Evolutionary conservation across 2,113 vertebrate species (phyloP), one percentile per base, ranked within the genome.

Genomic region (Spheniscus mendiculus): DNA sequence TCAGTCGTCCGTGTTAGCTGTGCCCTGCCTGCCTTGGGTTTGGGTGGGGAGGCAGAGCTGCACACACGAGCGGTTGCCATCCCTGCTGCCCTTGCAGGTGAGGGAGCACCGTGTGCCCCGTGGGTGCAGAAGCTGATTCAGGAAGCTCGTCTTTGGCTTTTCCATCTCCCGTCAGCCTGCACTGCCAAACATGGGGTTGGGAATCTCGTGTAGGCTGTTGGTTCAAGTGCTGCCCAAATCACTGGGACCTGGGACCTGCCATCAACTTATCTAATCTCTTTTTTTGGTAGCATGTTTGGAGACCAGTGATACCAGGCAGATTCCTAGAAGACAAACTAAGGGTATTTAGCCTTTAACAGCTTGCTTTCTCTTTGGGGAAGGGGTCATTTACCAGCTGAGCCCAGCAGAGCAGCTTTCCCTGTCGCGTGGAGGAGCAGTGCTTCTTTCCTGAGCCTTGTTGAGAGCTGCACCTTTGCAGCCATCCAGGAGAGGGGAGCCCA

Each of bases 401-500:
- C 61, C 38, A 49, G 44, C 47, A n/a, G 71, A 77, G 36, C 29
- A 65, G 29, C 58, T 79, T 83, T 61, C 15, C 58, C 36, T 63
- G 47, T 26, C 1, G 6, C 21, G 59, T 5, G 62, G 52, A 88
- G 73, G 25, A 88, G 72, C 32, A 6, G 59, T 10, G 42, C 62
- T 10, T 34, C 62, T 71, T 49, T 30, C 3, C 45, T 21, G 40
- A 85, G 73, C 69, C 27, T 73, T 30, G 47, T 12, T 5, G 45
- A 47, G 73, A 91, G 93, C 89, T 97, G 96, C 97, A 95, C 59
- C 96, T 91, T 96, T 78, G 27, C 67, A 9, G 90, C 89, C 11
- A 85, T 91, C 96, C 97, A 97, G 95, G 78, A 97, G 96, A 96
- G 95, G 97, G 96, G 94, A 96, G 94, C 82, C 93, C 95, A 96